Percentiles rank a stretch among this genome's conserved stretches.
Conservation (phyloP, 2,113 vertebrate species). For the Amblyornis subalaris region DNA sequence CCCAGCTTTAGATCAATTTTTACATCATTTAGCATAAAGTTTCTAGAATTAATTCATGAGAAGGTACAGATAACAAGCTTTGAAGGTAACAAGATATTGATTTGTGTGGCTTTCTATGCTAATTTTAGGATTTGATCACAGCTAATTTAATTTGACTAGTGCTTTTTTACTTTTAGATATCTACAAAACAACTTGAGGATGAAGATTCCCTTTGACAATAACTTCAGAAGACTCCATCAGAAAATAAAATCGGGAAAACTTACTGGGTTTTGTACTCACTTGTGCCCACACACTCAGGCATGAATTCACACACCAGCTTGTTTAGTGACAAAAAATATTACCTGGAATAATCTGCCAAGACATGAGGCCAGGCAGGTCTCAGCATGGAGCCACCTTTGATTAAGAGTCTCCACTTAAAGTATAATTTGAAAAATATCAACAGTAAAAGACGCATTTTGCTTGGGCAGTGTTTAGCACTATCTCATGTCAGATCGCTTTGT, state of each 20-base stretch:
- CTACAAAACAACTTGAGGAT: not conserved
- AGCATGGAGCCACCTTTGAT: not conserved
- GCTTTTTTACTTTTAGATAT: slow-evolving; percentile 26
- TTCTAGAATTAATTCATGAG: slow-evolving; percentile 62
- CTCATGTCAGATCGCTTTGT: fast-evolving
- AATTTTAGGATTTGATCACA: slow-evolving; percentile 60
- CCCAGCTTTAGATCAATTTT: slow-evolving; percentile 65
- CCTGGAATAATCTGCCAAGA: not conserved
- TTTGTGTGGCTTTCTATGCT: slow-evolving; percentile 54
- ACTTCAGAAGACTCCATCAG: not conserved
- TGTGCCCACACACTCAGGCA: not conserved
- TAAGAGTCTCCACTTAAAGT: not conserved
- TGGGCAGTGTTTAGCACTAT: not conserved
- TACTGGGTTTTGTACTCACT: not conserved
- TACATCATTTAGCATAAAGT: slow-evolving; percentile 64
- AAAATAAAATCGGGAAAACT: not conserved
- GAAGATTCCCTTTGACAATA: slow-evolving; percentile 23
- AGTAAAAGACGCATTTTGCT: not conserved
- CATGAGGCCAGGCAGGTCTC: not conserved
- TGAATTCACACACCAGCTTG: not conserved
- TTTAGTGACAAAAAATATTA: not conserved
- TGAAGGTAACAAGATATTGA: slow-evolving; percentile 71
- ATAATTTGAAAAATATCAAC: not conserved
- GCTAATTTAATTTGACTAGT: slow-evolving; percentile 66
- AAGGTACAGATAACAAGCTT: slow-evolving; percentile 59